Percentiles rank a stretch among this genome's conserved stretches.
phyloP scores from a whole-genome alignment of 2,113 vertebrate genomes.

The Rousettus leschenaultii region DNA sequence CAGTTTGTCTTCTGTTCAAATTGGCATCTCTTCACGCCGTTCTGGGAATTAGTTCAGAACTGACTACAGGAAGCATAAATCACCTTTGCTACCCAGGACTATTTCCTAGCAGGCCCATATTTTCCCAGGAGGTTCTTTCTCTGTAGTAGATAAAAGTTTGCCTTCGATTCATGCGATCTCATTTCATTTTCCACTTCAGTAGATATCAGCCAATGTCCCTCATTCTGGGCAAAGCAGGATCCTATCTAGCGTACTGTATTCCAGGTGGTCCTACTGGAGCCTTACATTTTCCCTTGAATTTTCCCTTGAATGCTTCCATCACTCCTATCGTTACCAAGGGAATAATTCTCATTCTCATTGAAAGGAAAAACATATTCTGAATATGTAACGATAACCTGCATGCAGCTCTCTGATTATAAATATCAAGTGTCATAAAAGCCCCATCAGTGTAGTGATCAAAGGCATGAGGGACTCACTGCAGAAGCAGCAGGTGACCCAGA shows the following conservation, averaged over 20 bases:
- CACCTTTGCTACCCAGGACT: constrained; percentile 71
- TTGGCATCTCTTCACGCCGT: constrained; percentile 73
- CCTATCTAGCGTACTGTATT: constrained; percentile 15
- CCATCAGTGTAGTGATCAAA: constrained; percentile 69
- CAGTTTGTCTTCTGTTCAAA: constrained; percentile 77
- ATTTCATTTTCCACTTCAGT: constrained; percentile 63
- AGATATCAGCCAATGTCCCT: constrained; percentile 45
- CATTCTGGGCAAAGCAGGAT: constrained; percentile 12
- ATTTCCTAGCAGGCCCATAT: constrained; percentile 68
- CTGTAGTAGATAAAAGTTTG: constrained; percentile 73
- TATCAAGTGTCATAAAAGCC: constrained; percentile 65
- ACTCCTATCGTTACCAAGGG: constrained; percentile 42
- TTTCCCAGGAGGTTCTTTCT: constrained; percentile 72
- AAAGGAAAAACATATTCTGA: constrained; percentile 66
- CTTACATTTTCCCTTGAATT: neutral
- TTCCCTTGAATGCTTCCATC: constrained; percentile 17
- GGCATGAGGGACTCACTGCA: constrained; percentile 33
- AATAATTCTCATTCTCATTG: constrained; percentile 37
- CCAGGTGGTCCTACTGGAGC: constrained; percentile 44
- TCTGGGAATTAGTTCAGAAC: constrained; percentile 78
- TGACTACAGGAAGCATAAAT: constrained; percentile 77
- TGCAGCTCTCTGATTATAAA: constrained; percentile 70
- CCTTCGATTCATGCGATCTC: constrained; percentile 67
- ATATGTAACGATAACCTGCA: constrained; percentile 64
- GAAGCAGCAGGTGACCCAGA: constrained; percentile 67